These are phyloP conservation scores for Crossocerus cetratus DNA, from an alignment of 2,888 invertebrate species.

Conservation along the genomic window DNA sequence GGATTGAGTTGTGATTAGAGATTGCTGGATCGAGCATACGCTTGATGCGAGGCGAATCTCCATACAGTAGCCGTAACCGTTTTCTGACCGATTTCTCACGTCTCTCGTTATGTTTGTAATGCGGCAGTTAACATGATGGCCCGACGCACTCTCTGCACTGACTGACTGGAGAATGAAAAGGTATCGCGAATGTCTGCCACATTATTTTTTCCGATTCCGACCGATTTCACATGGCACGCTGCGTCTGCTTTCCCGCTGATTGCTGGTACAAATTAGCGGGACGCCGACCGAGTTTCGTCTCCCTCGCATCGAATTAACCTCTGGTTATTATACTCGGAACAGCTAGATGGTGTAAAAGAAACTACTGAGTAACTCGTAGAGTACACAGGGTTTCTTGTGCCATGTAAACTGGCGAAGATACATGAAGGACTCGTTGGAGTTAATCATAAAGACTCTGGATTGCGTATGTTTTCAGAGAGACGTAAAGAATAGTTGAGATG, in stretches of 20 bases:
- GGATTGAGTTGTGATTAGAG: too few relatives aligned
- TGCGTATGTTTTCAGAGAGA: too few relatives aligned
- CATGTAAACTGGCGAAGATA: too few relatives aligned
- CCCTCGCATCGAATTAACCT: too few relatives aligned
- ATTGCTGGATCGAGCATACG: too few relatives aligned
- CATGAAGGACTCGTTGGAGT: too few relatives aligned
- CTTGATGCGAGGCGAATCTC: neutral
- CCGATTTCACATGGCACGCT: conserved; percentile 31
- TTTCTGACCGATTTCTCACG: conserved; percentile 29
- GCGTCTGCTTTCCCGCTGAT: conserved; percentile 7
- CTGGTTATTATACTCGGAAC: too few relatives aligned
- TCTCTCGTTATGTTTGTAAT: conserved; percentile 6
- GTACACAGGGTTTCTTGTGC: too few relatives aligned
- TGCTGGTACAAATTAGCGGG: conserved; percentile 10
- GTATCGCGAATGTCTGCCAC: conserved; percentile 10
- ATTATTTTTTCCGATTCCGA: conserved; percentile 17
- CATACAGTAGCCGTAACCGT: neutral
- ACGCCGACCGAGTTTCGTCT: neutral
- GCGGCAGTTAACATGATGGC: conserved; percentile 4
- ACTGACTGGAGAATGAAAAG: conserved; percentile 6
- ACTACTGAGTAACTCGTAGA: too few relatives aligned
- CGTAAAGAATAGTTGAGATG: too few relatives aligned
- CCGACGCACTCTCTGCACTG: conserved; percentile 9
- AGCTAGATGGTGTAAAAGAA: too few relatives aligned
- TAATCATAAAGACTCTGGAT: too few relatives aligned